Base-by-base conservation (phyloP, 2,113 vertebrate genomes). In the Stomatorhinus ivindoensis region DNA sequence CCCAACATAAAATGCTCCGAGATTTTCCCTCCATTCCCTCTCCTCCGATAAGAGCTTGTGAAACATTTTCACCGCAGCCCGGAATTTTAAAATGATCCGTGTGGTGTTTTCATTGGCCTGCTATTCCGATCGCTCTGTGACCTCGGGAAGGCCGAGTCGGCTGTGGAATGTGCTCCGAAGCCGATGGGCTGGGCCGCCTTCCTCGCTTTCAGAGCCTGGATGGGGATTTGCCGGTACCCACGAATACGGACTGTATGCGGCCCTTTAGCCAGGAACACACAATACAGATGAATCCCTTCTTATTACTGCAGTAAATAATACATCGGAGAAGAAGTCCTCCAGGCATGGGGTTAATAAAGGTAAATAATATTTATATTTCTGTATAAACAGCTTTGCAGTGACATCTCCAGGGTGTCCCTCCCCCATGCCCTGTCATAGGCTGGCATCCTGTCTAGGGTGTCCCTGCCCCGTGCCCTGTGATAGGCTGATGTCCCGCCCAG, bases 51-150 rank as follows among this genome's bases (percentile, higher is more conserved):
- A 47, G 48, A 53, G 82, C 44, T 87, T 10, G 50, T 53, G 48
- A 87, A 47, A 87, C 85, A 35, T 87, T 87, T 69, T 55, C 85
- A 87, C 24, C 50, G 50, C n/a, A 55, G 85, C n/a, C 50, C 21
- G 8, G 35, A 31, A 50, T 53, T 47, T 87, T 35, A 35, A 87
- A 87, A 35, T 53, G 50, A 87, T 87, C 50, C 17, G 48, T 39
- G 15, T 17, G 11, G 24, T 53, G 50, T 87, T 87, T 87, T 87
- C 85, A 53, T 87, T 87, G 85, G 85, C 85, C 10, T 31, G 50
- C 15, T 39, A 53, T 53, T 55, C 4, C 47, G 27, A 53, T 55
- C 6, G 50, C 50, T 35, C 48, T 15, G 7, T 87, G 85, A 87
- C 85, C 85, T 87, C 85, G 39, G 85, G 85, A 87, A 87, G 85